Evolutionary conservation across 2,888 invertebrate genomes (phyloP).

Genomic region (Epistrophella euchroma): DNA sequence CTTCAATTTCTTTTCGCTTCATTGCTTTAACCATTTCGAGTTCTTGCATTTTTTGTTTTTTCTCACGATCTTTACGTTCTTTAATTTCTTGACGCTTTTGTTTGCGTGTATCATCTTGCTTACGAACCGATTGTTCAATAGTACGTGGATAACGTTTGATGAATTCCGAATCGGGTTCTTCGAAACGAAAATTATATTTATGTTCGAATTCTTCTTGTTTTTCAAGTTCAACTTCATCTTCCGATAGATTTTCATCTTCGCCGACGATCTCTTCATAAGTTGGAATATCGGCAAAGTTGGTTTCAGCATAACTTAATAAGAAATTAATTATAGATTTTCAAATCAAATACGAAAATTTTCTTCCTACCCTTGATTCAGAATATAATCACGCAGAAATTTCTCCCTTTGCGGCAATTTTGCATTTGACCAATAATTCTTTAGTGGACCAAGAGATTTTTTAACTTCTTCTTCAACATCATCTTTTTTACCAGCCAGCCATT

Average conservation of each 20-base stretch:
- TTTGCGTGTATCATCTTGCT: slow-evolving; percentile 91
- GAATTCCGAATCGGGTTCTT: slow-evolving; percentile 97
- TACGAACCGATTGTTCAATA: slow-evolving; percentile 91
- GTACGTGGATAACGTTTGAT: slow-evolving; percentile 96
- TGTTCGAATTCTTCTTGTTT: slow-evolving; percentile 96
- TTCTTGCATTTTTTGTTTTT: slow-evolving; percentile 92
- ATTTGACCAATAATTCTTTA: slow-evolving; percentile 93
- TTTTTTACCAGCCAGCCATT: slow-evolving; percentile 92
- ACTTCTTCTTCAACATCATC: slow-evolving; percentile 87
- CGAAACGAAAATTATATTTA: slow-evolving; percentile 97
- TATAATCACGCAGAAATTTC: slow-evolving; percentile 95
- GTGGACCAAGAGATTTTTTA: slow-evolving; percentile 87
- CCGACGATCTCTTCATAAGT: slow-evolving; percentile 88
- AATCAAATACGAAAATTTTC: neutral
- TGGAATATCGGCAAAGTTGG: slow-evolving; percentile 85
- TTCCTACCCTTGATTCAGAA: slow-evolving; percentile 91
- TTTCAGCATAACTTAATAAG: slow-evolving; percentile 84
- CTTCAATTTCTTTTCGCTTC: slow-evolving; percentile 94
- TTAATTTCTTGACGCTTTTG: slow-evolving; percentile 90
- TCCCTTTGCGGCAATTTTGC: slow-evolving; percentile 93
- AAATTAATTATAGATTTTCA: slow-evolving; percentile 29
- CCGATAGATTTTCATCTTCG: slow-evolving; percentile 86
- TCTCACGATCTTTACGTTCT: slow-evolving; percentile 91
- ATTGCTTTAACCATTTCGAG: slow-evolving; percentile 93
- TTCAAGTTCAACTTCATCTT: slow-evolving; percentile 91